These are phyloP conservation scores for Parazoanthus darwini DNA, from an alignment of 92 coral and sea anemone species.

Conservation along the genomic window DNA sequence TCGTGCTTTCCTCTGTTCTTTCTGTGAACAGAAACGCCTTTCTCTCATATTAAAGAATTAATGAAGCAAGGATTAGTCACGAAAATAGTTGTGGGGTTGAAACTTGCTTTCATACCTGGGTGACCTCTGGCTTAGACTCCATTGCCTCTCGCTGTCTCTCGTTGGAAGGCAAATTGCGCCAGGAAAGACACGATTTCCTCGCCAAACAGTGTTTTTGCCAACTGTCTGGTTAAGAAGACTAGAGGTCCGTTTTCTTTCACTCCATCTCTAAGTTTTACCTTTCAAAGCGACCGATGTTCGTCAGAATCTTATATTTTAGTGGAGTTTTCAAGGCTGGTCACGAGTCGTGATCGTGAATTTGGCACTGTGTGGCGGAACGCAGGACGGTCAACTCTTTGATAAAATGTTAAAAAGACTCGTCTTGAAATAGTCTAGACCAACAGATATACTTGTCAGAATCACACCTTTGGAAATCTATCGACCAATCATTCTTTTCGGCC, in stretches of 20 bases:
- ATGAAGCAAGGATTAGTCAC: conserved; percentile 72
- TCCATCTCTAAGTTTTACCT: background rate
- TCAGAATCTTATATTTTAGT: background rate
- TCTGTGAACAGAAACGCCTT: conserved; percentile 41
- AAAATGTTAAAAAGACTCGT: conserved; percentile 41
- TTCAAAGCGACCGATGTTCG: background rate
- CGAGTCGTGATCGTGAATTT: background rate
- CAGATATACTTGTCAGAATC: conserved; percentile 38
- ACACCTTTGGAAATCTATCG: conserved; percentile 44
- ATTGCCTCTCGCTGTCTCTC: background rate
- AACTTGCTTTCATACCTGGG: background rate
- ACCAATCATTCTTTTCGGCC: conserved; percentile 45
- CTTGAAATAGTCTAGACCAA: conserved; percentile 44
- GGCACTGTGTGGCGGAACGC: conserved; percentile 40
- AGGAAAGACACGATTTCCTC: background rate
- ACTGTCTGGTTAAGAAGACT: background rate
- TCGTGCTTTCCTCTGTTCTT: conserved; percentile 39
- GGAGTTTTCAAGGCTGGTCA: background rate
- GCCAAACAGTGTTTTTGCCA: background rate
- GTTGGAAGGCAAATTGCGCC: background rate
- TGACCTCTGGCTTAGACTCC: background rate
- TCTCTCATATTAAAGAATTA: conserved; percentile 65
- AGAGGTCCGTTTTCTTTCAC: background rate
- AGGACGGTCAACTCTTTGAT: conserved; percentile 40
- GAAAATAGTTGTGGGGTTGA: conserved; percentile 42